A percentile compares a stretch with the other conserved stretches of the same genome.
phyloP scores from a whole-genome alignment of 2,113 vertebrate genomes.

The Epinephelus cyanopodus region DNA sequence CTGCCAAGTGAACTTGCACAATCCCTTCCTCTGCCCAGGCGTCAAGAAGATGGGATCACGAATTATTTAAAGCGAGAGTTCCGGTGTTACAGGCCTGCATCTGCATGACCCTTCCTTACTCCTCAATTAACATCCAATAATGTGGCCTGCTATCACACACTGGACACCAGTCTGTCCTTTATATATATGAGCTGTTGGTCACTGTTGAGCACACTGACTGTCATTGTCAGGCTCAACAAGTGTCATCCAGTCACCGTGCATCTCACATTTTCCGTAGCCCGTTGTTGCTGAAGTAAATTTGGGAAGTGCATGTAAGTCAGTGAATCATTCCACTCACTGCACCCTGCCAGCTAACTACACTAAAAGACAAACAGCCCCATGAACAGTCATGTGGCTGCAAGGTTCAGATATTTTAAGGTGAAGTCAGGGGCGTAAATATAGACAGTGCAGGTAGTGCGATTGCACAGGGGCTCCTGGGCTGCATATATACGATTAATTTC shows the following conservation, averaged over 20 bases:
- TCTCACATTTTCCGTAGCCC: slow-evolving; percentile 23
- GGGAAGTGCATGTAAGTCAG: not conserved
- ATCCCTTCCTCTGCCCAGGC: slow-evolving; percentile 80
- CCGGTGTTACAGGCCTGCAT: slow-evolving; percentile 19
- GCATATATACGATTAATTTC: too few species aligned
- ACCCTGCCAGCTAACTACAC: not conserved
- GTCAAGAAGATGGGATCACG: slow-evolving; percentile 78
- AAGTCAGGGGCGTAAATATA: not conserved
- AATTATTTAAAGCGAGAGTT: slow-evolving; percentile 52
- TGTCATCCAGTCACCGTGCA: slow-evolving; percentile 21
- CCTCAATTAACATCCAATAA: not conserved
- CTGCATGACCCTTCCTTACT: not conserved
- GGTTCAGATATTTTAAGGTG: not conserved
- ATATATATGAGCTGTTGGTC: not conserved
- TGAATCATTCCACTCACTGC: slow-evolving; percentile 3
- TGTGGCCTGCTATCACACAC: too few species aligned
- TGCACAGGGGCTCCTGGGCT: too few species aligned
- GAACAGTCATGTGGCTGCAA: not conserved
- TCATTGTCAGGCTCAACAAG: slow-evolving; percentile 31
- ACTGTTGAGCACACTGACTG: not conserved
- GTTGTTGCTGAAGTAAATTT: not conserved
- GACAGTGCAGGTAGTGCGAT: too few species aligned
- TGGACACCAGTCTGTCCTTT: not conserved
- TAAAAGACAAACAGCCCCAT: not conserved
- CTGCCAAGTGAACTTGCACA: slow-evolving; percentile 87